A percentile compares a stretch with the other conserved stretches of the same genome.
phyloP scores from a whole-genome alignment of 2,888 invertebrate genomes.

The Acronicta psi region DNA sequence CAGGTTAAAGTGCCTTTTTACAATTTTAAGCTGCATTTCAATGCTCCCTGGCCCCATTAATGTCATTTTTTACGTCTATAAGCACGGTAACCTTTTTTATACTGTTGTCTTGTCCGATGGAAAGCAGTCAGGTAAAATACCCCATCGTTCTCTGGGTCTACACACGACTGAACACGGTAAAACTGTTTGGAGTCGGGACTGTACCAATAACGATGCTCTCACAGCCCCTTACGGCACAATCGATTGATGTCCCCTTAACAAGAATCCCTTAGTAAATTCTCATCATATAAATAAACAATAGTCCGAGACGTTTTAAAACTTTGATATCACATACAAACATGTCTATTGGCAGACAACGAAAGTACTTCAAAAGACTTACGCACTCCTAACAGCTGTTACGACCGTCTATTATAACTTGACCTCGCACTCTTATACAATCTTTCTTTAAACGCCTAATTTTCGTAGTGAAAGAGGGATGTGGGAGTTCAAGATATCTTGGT shows the following conservation, averaged over 20 bases:
- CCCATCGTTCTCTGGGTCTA: too few species aligned
- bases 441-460: slow-evolving; percentile 38
- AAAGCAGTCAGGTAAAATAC: too few species aligned
- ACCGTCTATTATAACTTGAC: slow-evolving; percentile 59
- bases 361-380: slow-evolving; percentile 78
- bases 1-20: neutral
- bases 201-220: neutral
- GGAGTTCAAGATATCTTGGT: slow-evolving; percentile 57
- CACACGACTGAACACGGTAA: too few species aligned
- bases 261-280: slow-evolving; percentile 35
- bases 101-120: too few species aligned
- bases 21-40: neutral
- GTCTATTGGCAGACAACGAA: slow-evolving; percentile 74
- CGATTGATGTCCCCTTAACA: slow-evolving; percentile 42
- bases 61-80: too few species aligned
- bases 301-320: slow-evolving; percentile 56
- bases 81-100: too few species aligned
- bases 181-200: neutral
- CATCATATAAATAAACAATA: slow-evolving; percentile 57
- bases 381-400: slow-evolving; percentile 76
- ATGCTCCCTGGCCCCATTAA: too few species aligned
- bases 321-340: slow-evolving; percentile 50
- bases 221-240: neutral
- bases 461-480: slow-evolving; percentile 38
- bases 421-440: slow-evolving; percentile 38